These are phyloP conservation scores for Ifrita kowaldi DNA, from an alignment of 2,113 vertebrate species.

Conservation along the genomic window DNA sequence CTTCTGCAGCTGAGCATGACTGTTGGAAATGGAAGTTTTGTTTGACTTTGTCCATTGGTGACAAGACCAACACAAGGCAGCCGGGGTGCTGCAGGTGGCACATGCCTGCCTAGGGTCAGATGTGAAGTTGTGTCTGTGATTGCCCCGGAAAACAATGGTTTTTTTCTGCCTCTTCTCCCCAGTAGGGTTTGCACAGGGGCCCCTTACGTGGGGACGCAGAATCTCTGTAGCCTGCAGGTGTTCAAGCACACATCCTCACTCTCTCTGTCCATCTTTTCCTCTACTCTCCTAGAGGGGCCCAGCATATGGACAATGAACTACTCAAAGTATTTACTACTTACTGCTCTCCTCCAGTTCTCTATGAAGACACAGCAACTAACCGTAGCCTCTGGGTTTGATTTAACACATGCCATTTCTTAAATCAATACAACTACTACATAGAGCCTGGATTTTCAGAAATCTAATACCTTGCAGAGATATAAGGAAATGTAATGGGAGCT, in stretches of 20 bases:
- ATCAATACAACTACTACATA: background rate
- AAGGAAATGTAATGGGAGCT: constrained; percentile 18
- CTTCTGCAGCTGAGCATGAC: accelerated
- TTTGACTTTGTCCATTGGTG: background rate
- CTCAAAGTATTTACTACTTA: background rate
- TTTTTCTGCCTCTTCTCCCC: background rate
- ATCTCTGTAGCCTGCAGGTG: background rate
- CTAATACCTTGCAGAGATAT: background rate
- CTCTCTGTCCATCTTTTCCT: background rate
- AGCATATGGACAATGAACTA: background rate
- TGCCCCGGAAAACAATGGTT: accelerated
- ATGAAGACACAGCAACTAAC: background rate
- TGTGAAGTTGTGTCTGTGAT: background rate
- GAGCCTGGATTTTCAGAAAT: constrained; percentile 4
- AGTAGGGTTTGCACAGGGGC: background rate
- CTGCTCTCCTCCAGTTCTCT: background rate
- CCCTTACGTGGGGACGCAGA: accelerated
- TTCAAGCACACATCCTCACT: background rate
- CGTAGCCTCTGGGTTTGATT: constrained; percentile 19
- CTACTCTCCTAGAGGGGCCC: background rate
- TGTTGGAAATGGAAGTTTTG: background rate
- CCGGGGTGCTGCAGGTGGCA: no score
- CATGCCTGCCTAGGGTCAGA: background rate
- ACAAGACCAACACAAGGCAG: accelerated
- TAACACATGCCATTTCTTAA: constrained; percentile 12